Conservation (phyloP, 1,140 invertebrate species). For the Plodia interpunctella region DNA sequence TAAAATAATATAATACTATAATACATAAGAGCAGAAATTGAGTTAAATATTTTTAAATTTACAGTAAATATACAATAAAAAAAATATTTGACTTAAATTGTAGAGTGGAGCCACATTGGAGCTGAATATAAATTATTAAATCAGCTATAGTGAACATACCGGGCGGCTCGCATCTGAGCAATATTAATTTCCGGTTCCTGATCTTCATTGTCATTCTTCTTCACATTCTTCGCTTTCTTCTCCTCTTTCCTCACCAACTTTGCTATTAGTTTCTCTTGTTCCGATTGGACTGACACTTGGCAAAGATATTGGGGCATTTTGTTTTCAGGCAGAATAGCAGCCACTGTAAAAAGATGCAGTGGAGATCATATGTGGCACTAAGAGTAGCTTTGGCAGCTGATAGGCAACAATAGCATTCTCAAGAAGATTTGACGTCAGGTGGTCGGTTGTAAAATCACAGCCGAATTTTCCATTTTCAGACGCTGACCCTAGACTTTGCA, state of each 20-base stretch:
- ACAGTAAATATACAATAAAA: background rate
- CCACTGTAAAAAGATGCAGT: constrained; percentile 36
- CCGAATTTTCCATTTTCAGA: too few species aligned
- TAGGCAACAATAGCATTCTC: too few species aligned
- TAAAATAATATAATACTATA: too few species aligned
- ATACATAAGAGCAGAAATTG: too few species aligned
- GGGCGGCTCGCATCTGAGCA: constrained; percentile 54
- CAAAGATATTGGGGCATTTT: constrained; percentile 82
- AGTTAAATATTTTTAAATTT: too few species aligned
- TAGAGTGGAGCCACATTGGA: too few species aligned
- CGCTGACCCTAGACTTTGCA: too few species aligned
- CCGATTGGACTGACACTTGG: constrained; percentile 90
- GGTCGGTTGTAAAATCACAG: too few species aligned
- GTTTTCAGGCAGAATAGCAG: constrained; percentile 82
- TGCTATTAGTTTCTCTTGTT: constrained; percentile 87
- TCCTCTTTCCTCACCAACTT: constrained; percentile 94
- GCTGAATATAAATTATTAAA: background rate
- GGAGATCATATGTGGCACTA: too few species aligned
- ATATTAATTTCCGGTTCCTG: constrained; percentile 65
- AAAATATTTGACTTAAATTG: too few species aligned
- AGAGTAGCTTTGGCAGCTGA: too few species aligned
- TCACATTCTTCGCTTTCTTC: constrained; percentile 82
- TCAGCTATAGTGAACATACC: constrained; percentile 23
- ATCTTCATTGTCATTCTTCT: constrained; percentile 77
- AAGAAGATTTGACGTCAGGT: too few species aligned